These are phyloP conservation scores for Oscheius myriophilus DNA, from an alignment of 2,888 invertebrate species.

Conservation along the genomic window DNA sequence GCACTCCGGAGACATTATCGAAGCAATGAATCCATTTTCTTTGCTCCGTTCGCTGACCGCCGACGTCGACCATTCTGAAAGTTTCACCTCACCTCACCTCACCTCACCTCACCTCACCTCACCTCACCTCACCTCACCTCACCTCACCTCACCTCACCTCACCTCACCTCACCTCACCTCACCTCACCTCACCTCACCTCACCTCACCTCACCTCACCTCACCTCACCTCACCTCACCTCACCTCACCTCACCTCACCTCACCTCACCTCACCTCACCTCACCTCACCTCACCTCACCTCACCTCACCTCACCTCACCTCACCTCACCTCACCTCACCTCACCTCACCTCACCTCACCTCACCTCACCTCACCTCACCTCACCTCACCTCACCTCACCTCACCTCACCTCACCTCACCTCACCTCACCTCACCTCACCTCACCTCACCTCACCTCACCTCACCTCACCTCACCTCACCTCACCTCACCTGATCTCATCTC, in stretches of 20 bases:
- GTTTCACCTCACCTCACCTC: too few relatives aligned
- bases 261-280: conserved; percentile 78
- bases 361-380: conserved; percentile 79
- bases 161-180: conserved; percentile 71
- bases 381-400: too few relatives aligned
- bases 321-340: conserved; percentile 79
- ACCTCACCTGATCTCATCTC: too few relatives aligned
- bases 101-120: too few relatives aligned
- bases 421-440: conserved; percentile 77
- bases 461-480: conserved; percentile 80
- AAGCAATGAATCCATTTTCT: conserved; percentile 77
- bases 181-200: conserved; percentile 79
- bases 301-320: conserved; percentile 71
- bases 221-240: conserved; percentile 79
- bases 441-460: conserved; percentile 71
- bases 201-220: too few relatives aligned
- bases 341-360: too few relatives aligned
- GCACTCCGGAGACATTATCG: conserved; percentile 95
- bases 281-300: conserved; percentile 77
- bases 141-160: conserved; percentile 77
- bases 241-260: too few relatives aligned
- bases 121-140: conserved; percentile 78
- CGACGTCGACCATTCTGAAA: conserved; percentile 97
- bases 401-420: conserved; percentile 78
- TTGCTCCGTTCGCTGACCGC: conserved; percentile 98